Base-by-base conservation (phyloP, 2,888 invertebrate species). In the Cenopis cana region DNA sequence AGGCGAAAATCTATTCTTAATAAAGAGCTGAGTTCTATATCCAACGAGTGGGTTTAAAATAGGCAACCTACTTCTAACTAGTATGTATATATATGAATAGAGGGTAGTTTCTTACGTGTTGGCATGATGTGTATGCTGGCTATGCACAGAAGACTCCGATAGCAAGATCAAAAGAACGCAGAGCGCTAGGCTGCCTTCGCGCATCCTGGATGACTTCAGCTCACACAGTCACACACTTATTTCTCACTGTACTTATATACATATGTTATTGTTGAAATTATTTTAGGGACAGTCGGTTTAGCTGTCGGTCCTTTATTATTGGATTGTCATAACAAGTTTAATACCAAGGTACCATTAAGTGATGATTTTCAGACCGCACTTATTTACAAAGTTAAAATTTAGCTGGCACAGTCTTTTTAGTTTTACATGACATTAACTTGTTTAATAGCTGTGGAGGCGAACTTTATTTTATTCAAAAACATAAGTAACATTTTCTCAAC, bases 91-190 rank as follows among this genome's bases (percentile, higher is more conserved):
- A 33, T 18, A 24, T n/a, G n/a, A 70, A 65, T 70, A 59, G 9
- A 50, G 38, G 52, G 59, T 65, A 70, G 46, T 59, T 74, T 73
- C 89, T 88, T 80, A 89, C 89, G 82, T 84, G 76, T 88, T 86
- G 66, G 84, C 73, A 67, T 69, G 52, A 54, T 64, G 52, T 73
- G 70, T 68, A 68, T 52, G 73, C 65, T 77, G 64, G 20, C 83
- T 88, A 85, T 85, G 87, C 38, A 91, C 90, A 52, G 90, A 86
- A 61, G 79, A 82, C 41, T 89, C 87, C 20, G 90, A 89, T 71
- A 88, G 74, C 76, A 89, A 78, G 70, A 90, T 79, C 64, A 92
- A 80, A 75, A 85, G 82, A 81, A 89, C 79, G 73, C 90, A 68
- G 69, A 91, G 75, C 68, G 81, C 77, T 52, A 76, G 84, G 79